phyloP scores from a whole-genome alignment of 2,888 invertebrate genomes.

The Megamerina dolium region DNA sequence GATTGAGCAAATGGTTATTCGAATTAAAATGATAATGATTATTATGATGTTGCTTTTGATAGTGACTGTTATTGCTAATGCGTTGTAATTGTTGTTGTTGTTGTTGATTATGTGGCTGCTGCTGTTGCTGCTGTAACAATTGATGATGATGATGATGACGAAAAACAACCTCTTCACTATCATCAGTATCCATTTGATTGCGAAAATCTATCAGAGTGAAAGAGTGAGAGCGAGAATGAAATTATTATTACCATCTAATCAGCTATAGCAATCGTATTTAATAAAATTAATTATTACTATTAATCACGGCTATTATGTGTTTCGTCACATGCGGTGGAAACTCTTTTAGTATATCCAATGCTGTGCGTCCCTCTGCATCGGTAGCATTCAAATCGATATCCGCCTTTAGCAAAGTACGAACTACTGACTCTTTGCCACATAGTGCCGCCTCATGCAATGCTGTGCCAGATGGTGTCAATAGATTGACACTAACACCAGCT shows the following conservation, averaged over 20 bases:
- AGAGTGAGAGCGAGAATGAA: background rate
- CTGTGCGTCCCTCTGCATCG: conserved; percentile 76
- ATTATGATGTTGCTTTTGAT: conserved; percentile 33
- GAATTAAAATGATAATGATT: conserved; percentile 42
- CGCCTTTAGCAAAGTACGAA: conserved; percentile 69
- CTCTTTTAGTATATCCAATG: conserved; percentile 77
- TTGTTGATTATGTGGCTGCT: conserved; percentile 11
- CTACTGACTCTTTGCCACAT: conserved; percentile 85
- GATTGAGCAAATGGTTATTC: conserved; percentile 41
- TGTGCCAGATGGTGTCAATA: conserved; percentile 78
- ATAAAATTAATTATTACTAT: conserved; percentile 55
- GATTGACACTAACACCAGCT: conserved; percentile 83
- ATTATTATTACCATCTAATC: too few relatives aligned
- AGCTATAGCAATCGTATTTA: too few relatives aligned
- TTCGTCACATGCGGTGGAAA: conserved; percentile 85
- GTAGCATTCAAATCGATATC: conserved; percentile 76
- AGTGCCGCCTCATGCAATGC: conserved; percentile 91
- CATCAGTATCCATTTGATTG: conserved; percentile 41
- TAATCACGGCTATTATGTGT: conserved; percentile 78
- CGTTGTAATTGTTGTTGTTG: conserved; percentile 18
- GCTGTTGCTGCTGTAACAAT: conserved; percentile 14
- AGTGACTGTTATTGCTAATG: conserved; percentile 26
- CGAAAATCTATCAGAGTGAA: conserved; percentile 31
- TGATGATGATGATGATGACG: conserved; percentile 27
- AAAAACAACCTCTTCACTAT: conserved; percentile 35